These are phyloP conservation scores for Microctenopoma stevenorrisi DNA, from an alignment of 2,797 vertebrate species.

Conservation along the genomic window DNA sequence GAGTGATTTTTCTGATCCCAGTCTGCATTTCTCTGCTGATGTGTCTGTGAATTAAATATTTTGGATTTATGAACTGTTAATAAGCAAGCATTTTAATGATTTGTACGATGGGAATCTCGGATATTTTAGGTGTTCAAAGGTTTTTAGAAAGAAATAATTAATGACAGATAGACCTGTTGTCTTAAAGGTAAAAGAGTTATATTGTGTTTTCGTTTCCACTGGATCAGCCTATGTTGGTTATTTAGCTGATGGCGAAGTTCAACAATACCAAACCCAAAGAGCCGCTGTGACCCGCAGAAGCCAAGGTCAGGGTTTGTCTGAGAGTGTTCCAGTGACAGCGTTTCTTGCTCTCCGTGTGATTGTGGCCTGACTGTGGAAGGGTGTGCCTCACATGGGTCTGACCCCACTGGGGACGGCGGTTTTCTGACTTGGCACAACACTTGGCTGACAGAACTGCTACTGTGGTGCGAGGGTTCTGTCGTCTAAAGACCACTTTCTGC, in stretches of 20 bases:
- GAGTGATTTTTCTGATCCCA: no score
- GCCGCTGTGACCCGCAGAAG: constrained; percentile 36
- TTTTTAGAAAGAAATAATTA: neutral
- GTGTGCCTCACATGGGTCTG: constrained; percentile 71
- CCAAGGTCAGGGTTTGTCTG: constrained; percentile 54
- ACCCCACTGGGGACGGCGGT: constrained; percentile 68
- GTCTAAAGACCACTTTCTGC: constrained; percentile 63
- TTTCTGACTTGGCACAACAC: constrained; percentile 77
- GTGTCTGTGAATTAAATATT: neutral
- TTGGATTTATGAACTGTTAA: neutral
- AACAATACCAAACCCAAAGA: constrained; percentile 24
- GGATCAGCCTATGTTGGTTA: neutral
- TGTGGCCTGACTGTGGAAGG: constrained; percentile 70
- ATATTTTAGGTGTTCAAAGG: constrained; percentile 1
- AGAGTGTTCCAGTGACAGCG: constrained; percentile 48
- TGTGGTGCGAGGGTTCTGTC: constrained; percentile 59
- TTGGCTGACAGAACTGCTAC: constrained; percentile 73
- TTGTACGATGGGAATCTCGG: neutral
- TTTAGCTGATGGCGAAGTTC: constrained; percentile 13
- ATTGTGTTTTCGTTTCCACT: neutral
- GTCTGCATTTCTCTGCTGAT: no score
- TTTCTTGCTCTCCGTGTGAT: constrained; percentile 60
- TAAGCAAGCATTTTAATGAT: no score
- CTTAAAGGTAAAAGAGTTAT: neutral
- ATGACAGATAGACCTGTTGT: neutral